phyloP scores from a whole-genome alignment of 2,113 vertebrate species.

The Amazona vittata region DNA sequence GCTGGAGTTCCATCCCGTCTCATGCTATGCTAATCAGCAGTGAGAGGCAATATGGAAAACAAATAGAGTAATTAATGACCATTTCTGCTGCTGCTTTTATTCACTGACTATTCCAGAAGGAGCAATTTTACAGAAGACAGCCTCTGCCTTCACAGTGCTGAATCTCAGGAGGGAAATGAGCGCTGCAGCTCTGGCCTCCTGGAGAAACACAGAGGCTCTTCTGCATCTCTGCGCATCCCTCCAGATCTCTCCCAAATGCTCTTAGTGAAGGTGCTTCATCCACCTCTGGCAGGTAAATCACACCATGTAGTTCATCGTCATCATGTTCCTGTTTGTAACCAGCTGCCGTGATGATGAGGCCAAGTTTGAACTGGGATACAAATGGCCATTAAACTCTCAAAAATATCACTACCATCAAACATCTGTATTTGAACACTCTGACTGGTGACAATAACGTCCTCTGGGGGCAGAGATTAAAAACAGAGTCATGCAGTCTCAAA shows the following conservation, averaged over 20 bases:
- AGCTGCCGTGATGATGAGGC: not conserved
- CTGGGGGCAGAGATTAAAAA: not conserved
- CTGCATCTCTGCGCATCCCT: not conserved
- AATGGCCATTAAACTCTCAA: not conserved
- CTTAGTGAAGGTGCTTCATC: not conserved
- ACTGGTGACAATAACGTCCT: not conserved
- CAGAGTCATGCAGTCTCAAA: not conserved
- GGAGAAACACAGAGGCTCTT: not conserved
- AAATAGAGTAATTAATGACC: constrained; percentile 26
- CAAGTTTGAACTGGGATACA: constrained; percentile 14
- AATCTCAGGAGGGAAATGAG: not conserved
- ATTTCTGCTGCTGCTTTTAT: not conserved
- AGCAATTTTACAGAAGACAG: not conserved
- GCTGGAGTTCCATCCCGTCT: not conserved
- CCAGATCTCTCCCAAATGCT: not conserved
- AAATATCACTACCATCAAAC: not conserved
- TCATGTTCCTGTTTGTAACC: not conserved
- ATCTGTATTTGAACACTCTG: not conserved
- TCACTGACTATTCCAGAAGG: not conserved
- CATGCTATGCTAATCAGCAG: not conserved
- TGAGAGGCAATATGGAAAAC: not conserved
- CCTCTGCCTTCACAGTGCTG: not conserved
- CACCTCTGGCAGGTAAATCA: not conserved
- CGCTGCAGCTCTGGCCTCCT: not conserved
- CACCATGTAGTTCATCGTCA: not conserved